Evolutionary conservation across 2,888 invertebrate genomes (phyloP).

Genomic region (Dicycla oo): DNA sequence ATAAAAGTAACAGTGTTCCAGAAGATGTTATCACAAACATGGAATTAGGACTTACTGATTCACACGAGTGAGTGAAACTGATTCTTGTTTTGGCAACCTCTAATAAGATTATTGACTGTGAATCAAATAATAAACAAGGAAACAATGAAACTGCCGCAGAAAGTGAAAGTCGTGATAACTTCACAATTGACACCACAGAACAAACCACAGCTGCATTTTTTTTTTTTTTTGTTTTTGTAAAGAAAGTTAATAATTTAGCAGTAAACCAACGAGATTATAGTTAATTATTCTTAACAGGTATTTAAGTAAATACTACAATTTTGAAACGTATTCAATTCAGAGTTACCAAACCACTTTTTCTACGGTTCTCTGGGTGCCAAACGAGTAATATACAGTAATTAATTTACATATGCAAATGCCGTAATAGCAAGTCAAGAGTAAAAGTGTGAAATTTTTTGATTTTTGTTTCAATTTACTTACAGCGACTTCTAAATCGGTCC

Average conservation of each 20-base stretch:
- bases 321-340: conserved; percentile 17
- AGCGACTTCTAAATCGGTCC: background rate
- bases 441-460: conserved; percentile 26
- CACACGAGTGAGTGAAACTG: conserved; percentile 7
- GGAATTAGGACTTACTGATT: background rate
- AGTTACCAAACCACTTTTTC: conserved; percentile 29
- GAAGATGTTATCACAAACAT: conserved; percentile 5
- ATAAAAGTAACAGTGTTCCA: conserved; percentile 18
- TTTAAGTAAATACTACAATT: conserved; percentile 40
- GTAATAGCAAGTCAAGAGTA: conserved; percentile 24
- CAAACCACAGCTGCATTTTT: conserved; percentile 45
- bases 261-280: conserved; percentile 37
- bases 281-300: conserved; percentile 45
- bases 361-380: conserved; percentile 12
- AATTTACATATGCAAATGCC: conserved; percentile 15
- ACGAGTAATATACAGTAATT: conserved; percentile 28
- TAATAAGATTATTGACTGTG: background rate
- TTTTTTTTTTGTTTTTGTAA: conserved; percentile 47
- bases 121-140: conserved; percentile 14
- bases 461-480: conserved; percentile 7
- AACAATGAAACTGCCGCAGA: conserved; percentile 17
- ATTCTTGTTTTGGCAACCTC: background rate
- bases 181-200: conserved; percentile 44
- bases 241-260: conserved; percentile 59
- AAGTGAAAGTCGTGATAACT: conserved; percentile 58